Evolutionary conservation across 1,140 invertebrate genomes (phyloP).

Genomic region (Venustaconcha ellipsiformis): DNA sequence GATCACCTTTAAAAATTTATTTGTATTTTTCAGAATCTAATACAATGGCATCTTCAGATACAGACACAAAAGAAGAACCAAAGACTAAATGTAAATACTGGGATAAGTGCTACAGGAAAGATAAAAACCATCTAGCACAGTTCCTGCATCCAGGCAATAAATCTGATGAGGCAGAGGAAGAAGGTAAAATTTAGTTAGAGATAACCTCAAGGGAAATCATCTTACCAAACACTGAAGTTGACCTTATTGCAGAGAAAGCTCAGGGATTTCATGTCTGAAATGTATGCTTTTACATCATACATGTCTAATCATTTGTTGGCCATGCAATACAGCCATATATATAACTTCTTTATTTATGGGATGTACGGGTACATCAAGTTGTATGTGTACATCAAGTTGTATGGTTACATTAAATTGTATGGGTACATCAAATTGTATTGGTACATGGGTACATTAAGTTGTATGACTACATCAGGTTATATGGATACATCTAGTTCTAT

Average conservation of each 20-base stretch:
- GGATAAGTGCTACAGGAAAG: constrained; percentile 59
- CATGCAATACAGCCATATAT: neutral
- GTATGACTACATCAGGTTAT: neutral
- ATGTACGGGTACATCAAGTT: neutral
- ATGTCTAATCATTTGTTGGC: neutral
- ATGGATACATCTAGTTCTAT: neutral
- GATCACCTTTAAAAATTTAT: too few species aligned
- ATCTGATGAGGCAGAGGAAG: constrained; percentile 5
- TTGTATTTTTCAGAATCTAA: too few species aligned
- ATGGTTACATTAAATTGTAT: too few species aligned
- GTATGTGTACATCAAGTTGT: neutral
- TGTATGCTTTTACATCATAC: neutral
- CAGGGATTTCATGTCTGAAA: neutral
- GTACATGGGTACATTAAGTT: too few species aligned
- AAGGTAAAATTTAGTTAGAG: constrained; percentile 6
- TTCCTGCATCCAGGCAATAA: constrained; percentile 50
- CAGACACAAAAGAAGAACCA: too few species aligned
- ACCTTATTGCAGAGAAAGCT: neutral
- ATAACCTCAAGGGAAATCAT: neutral
- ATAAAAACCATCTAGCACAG: constrained; percentile 41
- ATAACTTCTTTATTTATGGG: neutral
- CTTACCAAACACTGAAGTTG: too few species aligned
- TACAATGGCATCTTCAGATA: too few species aligned
- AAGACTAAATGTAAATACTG: constrained; percentile 48
- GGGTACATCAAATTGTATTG: neutral